phyloP scores from a whole-genome alignment of 2,113 vertebrate species.

The Heptranchias perlo region DNA sequence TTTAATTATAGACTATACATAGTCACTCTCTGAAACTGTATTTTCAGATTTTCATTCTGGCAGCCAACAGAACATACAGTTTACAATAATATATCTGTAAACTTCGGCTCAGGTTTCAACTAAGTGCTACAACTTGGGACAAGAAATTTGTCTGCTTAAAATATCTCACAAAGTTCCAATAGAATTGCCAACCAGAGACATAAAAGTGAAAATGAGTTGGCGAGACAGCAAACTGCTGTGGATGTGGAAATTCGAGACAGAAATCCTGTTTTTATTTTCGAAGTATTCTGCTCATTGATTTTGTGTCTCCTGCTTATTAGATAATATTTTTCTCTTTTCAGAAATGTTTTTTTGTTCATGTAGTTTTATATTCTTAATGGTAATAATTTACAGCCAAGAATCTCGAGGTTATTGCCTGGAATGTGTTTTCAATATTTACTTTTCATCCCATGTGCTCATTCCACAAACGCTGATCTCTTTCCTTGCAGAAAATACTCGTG shows the following conservation, averaged over 20 bases:
- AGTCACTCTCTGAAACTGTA: not conserved
- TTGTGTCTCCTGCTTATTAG: not conserved
- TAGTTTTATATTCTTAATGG: not conserved
- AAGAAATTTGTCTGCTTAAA: constrained; percentile 14
- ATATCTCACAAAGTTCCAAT: constrained; percentile 25
- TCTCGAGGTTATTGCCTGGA: not conserved
- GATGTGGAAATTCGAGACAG: not conserved
- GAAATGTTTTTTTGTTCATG: not conserved
- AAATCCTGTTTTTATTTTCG: not conserved
- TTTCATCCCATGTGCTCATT: not conserved
- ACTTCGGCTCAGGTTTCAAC: constrained; percentile 24
- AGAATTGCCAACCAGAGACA: not conserved
- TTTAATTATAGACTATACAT: constrained; percentile 5
- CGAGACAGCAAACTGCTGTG: not conserved
- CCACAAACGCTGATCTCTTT: not conserved
- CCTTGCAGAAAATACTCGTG: not conserved
- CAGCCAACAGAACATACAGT: not conserved
- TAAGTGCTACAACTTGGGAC: not conserved
- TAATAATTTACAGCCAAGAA: not conserved
- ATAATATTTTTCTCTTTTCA: not conserved
- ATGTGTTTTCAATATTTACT: constrained; percentile 2
- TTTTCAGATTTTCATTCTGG: constrained; percentile 22
- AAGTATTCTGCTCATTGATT: not conserved
- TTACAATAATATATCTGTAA: constrained; percentile 27
- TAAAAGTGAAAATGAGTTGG: constrained; percentile 9